phyloP scores from a whole-genome alignment of 2,797 vertebrate genomes.

The Buphagus erythrorhynchus region DNA sequence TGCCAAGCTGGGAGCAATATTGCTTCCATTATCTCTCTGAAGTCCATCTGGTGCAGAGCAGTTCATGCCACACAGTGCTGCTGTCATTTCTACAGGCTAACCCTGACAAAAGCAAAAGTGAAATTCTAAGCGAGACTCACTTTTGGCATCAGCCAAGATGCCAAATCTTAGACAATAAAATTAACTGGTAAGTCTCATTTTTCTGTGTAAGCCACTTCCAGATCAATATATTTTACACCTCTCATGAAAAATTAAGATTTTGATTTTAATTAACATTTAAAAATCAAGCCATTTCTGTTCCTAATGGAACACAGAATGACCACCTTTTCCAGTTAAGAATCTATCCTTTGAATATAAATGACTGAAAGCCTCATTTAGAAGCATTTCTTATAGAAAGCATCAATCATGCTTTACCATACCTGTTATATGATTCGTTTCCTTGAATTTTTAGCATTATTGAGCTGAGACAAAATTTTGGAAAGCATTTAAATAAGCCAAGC shows the following conservation, averaged over 20 bases:
- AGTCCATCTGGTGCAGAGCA: slow-evolving; percentile 30
- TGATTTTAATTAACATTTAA: slow-evolving; percentile 23
- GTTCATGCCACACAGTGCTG: neutral
- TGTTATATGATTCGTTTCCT: neutral
- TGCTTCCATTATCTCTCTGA: neutral
- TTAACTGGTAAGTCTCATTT: slow-evolving; percentile 1
- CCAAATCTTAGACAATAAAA: slow-evolving; percentile 25
- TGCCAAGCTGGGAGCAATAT: slow-evolving; percentile 13
- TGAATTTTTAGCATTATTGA: neutral
- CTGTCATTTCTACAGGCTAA: neutral
- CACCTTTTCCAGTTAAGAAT: neutral
- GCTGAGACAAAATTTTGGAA: neutral
- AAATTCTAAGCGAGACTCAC: neutral
- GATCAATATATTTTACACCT: slow-evolving; percentile 9
- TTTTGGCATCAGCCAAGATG: neutral
- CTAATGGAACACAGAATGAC: neutral
- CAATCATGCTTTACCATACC: neutral
- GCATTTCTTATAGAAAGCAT: neutral
- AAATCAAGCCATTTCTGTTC: neutral
- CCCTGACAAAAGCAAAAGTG: neutral
- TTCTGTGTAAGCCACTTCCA: neutral
- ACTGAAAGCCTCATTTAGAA: neutral
- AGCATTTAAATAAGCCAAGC: neutral
- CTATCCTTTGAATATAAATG: neutral
- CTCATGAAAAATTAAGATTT: slow-evolving; percentile 25